Evolutionary conservation across 1,140 invertebrate species (phyloP), one percentile per base, ranked within the genome.

Genomic region (Monomorium pharaonis): DNA sequence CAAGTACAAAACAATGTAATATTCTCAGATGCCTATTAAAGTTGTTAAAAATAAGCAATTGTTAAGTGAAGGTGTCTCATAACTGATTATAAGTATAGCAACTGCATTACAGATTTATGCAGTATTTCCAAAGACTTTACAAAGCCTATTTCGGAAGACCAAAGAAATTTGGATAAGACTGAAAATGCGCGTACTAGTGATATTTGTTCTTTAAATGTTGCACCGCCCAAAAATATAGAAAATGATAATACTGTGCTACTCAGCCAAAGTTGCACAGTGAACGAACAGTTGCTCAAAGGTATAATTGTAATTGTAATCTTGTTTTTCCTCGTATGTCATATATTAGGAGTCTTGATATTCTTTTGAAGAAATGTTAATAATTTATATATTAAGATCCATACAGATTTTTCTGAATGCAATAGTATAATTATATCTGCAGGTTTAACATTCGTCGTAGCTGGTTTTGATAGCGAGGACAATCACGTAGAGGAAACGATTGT

Each of bases 371-470:
- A 27, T 67, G 12, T 65, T 42, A 44, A 24, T 44, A 44, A 67
- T 42, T 12, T 0, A n/a, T 24, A 21, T 10, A 65, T 33, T 3
- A 24, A 33, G n/a, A n/a, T n/a, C n/a, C n/a, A n/a, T 47, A 80
- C 1, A 51, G 16, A 67, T 69, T 54, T 78, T 65, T 21, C 24
- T 80, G 4, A 67, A 67, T 80, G 10, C 0, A 69, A 47, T 30
- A 51, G 16, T 56, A 51, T 47, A 69, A 78, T 42, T 49, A 47
- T 77, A 77, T 24, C 6, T 21, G 27, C 60, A 95, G 95, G 89
- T 58, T 92, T 94, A 80, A 95, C 84, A 81, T 97, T 95, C 93
- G 90, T 94, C 63, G 90, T 95, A 62, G 93, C 67, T 83, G 95
- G 93, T 51, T 96, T 92, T 84, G 92, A 94, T 16, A 95, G 95